Conservation (phyloP, 37 sponge, comb jelly and placozoan species). For the Hexactinellida sp. region DNA sequence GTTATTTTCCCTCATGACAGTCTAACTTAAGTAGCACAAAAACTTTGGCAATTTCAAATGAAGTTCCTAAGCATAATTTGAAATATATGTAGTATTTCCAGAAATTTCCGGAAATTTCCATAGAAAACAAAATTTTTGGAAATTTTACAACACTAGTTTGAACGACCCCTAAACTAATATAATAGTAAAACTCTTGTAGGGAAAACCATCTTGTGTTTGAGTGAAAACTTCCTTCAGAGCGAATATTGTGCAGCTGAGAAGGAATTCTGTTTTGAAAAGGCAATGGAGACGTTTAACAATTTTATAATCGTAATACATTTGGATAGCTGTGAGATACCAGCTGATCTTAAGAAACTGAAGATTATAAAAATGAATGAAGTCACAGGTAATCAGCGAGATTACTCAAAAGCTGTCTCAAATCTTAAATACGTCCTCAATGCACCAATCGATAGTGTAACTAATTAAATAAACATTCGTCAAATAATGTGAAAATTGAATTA, state of each 20-base stretch:
- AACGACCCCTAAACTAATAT: background rate
- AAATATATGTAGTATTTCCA: no score
- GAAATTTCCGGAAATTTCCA: no score
- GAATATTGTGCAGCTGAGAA: background rate
- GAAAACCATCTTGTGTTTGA: background rate
- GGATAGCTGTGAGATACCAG: background rate
- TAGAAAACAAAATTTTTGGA: no score
- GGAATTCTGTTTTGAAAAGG: conserved; percentile 1
- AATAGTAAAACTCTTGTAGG: background rate
- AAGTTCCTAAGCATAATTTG: no score
- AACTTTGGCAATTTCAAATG: no score
- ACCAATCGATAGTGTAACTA: background rate
- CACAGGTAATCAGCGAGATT: background rate
- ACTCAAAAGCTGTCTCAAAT: background rate
- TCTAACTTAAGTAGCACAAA: no score
- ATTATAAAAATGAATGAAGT: background rate
- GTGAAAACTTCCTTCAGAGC: background rate
- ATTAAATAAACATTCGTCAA: no score
- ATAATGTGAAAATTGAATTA: no score
- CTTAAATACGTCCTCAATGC: background rate
- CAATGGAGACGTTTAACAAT: background rate
- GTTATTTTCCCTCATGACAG: no score
- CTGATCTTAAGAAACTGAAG: background rate
- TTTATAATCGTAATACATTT: background rate
- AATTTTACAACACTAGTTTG: no score